Evolutionary conservation across 2,888 invertebrate species (phyloP), one percentile per base, ranked within the genome.

Genomic region (Leucozona laternaria): DNA sequence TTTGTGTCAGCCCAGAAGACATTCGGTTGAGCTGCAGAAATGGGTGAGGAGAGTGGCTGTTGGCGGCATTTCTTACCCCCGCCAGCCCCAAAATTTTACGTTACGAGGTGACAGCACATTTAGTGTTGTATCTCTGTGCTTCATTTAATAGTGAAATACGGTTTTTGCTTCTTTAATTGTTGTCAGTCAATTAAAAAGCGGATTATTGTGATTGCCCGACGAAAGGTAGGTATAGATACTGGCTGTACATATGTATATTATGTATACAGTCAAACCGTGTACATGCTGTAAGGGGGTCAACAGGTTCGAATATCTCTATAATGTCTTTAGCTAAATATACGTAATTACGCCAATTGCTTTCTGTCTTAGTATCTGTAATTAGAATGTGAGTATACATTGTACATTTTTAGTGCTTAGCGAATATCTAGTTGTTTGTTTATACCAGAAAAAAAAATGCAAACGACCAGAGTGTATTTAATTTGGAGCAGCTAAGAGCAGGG

Each of bases 141-240:
- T 70, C 40, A 15, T 70, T 55, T 70, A 22, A 25, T 40, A 73
- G 60, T 66, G 53, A 72, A 70, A 73, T 37, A 79, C 72, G 13
- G 7, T 66, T 50, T 78, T 55, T 57, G 34, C 72, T 79, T 79
- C 75, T 84, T 79, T 71, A 79, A 84, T 79, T 76, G 79, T 83
- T 79, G 73, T 79, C 73, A 83, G 40, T 84, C 84, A 76, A 71
- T 75, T 79, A 83, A 83, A 64, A 64, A 66, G 55, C 31, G 72
- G 72, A 85, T 77, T 85, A 77, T 58, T 31, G 70, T 70, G 62
- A 70, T 55, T 80, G 55, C 25, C n/a, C 68, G 53, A 53, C 5
- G 11, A 37, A 68, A 22, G 11, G 43, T 43, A 17, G 45, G 45
- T 45, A 45, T 15, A 34, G 28, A 0, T 11, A 4, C 0, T 13